Conservation (phyloP, 2,113 vertebrate genomes). For the Hippolais icterina region DNA sequence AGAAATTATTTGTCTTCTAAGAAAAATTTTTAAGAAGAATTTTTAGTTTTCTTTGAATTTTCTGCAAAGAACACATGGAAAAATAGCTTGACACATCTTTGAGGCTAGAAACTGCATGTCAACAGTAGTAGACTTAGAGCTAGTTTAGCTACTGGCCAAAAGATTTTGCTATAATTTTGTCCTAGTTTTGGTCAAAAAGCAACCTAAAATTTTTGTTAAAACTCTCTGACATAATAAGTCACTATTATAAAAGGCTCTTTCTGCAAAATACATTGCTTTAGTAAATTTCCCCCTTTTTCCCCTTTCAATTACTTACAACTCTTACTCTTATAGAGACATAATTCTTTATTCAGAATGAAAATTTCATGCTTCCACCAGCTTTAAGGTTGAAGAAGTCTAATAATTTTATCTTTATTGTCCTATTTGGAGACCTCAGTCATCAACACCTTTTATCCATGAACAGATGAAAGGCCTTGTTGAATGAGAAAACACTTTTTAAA, state of each 20-base stretch:
- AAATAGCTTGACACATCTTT: background rate
- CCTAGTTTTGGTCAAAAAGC: background rate
- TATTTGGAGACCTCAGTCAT: background rate
- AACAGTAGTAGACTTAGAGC: background rate
- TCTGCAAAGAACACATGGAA: background rate
- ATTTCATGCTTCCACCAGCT: background rate
- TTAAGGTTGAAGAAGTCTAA: background rate
- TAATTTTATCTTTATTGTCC: background rate
- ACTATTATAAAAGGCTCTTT: background rate
- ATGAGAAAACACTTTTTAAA: background rate
- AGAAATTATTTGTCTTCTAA: background rate
- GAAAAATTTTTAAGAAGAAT: background rate
- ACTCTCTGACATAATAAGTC: background rate
- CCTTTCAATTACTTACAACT: background rate
- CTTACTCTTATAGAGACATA: background rate
- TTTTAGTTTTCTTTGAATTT: background rate
- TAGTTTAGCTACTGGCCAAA: background rate
- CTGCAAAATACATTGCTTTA: background rate
- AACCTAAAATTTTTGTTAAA: background rate
- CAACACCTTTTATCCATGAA: background rate
- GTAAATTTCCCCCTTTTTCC: accelerated
- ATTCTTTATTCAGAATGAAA: background rate
- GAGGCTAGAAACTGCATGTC: background rate
- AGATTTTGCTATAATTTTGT: background rate
- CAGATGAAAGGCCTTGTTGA: background rate